These are phyloP conservation scores for Chelon auratus DNA, from an alignment of 2,797 vertebrate genomes.

Conservation along the genomic window DNA sequence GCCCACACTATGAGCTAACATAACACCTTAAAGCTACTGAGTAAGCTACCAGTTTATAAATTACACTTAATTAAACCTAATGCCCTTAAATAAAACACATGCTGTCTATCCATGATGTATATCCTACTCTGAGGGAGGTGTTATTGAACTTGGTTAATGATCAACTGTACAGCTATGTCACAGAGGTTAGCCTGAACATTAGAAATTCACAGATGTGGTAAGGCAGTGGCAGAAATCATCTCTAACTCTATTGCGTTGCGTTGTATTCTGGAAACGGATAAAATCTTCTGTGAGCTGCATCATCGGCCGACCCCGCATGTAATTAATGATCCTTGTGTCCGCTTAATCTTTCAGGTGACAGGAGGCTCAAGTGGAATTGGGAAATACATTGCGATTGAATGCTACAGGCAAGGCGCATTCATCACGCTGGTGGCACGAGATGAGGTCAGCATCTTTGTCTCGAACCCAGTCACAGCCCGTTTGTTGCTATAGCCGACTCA, in stretches of 20 bases:
- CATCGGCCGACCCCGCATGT: background rate
- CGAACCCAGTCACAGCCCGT: background rate
- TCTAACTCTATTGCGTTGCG: background rate
- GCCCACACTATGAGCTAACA: slow-evolving; percentile 32
- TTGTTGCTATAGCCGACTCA: slow-evolving; percentile 23
- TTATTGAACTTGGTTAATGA: background rate
- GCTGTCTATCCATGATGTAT: too few relatives aligned
- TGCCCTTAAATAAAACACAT: background rate
- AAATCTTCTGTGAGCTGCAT: background rate
- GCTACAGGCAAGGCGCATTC: slow-evolving; percentile 96
- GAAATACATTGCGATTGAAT: slow-evolving; percentile 95
- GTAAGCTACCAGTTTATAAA: background rate
- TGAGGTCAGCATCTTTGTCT: slow-evolving; percentile 86
- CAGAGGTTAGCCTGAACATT: background rate
- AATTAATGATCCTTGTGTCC: background rate
- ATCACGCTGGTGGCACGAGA: slow-evolving; percentile 97
- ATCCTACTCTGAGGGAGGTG: background rate
- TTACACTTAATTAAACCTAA: background rate
- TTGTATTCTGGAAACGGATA: background rate
- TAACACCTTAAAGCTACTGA: background rate
- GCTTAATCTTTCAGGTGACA: slow-evolving; percentile 86
- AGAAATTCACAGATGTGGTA: background rate
- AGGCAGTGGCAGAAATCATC: background rate
- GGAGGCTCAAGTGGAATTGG: slow-evolving; percentile 98
- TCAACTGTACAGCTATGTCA: background rate